phyloP scores from a whole-genome alignment of 2,888 invertebrate genomes.

The Eulithis testata region DNA sequence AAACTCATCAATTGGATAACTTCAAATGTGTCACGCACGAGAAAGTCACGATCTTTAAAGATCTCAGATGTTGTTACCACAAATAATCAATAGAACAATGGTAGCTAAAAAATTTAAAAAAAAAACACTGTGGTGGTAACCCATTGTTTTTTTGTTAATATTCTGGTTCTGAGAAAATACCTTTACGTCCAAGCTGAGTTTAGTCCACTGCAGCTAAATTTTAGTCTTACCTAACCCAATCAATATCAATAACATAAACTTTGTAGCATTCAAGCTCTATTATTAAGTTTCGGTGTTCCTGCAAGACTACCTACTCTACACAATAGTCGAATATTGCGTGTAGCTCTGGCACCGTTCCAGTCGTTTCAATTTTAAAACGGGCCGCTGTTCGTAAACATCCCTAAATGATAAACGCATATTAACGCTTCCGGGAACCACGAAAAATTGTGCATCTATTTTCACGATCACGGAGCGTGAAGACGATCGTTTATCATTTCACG shows the following conservation, averaged over 20 bases:
- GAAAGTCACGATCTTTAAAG: conserved; percentile 22
- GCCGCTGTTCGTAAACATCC: conserved; percentile 77
- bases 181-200: no score
- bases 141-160: no score
- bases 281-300: background rate
- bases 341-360: conserved; percentile 77
- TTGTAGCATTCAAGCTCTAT: no score
- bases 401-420: conserved; percentile 83
- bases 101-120: no score
- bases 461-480: conserved; percentile 71
- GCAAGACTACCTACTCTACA: conserved; percentile 16
- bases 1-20: conserved; percentile 35
- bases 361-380: conserved; percentile 81
- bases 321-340: conserved; percentile 39
- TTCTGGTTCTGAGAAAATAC: no score
- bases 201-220: no score
- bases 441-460: conserved; percentile 77
- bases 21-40: conserved; percentile 33
- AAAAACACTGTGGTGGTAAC: no score
- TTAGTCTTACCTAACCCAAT: no score
- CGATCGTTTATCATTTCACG: conserved; percentile 62
- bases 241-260: no score
- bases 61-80: no score
- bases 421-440: conserved; percentile 74
- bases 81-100: no score